Evolutionary conservation across 2,113 vertebrate species (phyloP).

Genomic region (Prionailurus bengalensis): DNA sequence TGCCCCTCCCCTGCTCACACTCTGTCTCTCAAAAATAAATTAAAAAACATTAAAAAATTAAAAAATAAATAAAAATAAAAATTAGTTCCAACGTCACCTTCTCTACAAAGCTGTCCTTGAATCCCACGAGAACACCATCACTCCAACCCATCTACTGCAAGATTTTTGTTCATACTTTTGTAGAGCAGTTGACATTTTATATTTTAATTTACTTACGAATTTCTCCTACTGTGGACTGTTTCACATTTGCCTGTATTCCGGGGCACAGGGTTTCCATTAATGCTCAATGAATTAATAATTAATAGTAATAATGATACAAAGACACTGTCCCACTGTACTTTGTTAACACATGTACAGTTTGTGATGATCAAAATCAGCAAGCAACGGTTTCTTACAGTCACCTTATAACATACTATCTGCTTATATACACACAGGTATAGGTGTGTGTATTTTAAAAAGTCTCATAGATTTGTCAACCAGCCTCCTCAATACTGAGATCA

Average conservation of each 20-base stretch:
- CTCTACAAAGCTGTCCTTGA: background rate
- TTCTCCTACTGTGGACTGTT: background rate
- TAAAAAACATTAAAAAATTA: too few relatives aligned
- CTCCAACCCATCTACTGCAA: background rate
- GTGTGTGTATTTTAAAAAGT: background rate
- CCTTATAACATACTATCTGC: background rate
- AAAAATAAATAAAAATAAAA: background rate
- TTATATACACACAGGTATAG: background rate
- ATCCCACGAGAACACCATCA: background rate
- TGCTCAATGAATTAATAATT: background rate
- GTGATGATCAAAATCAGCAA: background rate
- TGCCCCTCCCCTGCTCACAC: too few relatives aligned
- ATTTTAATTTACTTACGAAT: background rate
- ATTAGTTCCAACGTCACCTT: background rate
- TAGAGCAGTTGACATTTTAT: background rate
- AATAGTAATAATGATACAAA: background rate
- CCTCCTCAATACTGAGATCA: background rate
- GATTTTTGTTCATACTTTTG: background rate
- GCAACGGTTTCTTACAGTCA: background rate
- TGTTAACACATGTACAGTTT: background rate
- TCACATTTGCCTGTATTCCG: background rate
- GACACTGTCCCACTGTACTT: background rate
- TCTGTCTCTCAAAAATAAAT: too few relatives aligned
- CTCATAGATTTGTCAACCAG: background rate
- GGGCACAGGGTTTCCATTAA: background rate